A percentile compares a stretch with the other conserved stretches of the same genome.
phyloP scores from a whole-genome alignment of 2,888 invertebrate species.

The Minunthozetes semirufus region DNA sequence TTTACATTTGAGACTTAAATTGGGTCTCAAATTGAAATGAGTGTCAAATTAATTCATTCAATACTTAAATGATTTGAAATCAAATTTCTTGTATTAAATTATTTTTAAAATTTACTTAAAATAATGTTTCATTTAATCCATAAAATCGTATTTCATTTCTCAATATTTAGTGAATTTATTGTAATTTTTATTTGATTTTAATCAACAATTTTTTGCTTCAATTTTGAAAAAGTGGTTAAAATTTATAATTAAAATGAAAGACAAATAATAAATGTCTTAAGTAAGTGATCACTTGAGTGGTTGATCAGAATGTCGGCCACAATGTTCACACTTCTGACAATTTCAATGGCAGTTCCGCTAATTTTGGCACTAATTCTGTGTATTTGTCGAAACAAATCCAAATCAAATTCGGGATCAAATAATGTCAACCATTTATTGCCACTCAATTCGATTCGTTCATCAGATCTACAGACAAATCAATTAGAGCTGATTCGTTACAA shows the following conservation, averaged over 20 bases:
- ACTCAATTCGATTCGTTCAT: not conserved
- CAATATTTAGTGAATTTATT: too few species aligned
- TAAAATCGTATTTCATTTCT: too few species aligned
- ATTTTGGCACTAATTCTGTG: not conserved
- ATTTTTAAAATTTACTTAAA: too few species aligned
- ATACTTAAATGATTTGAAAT: not conserved
- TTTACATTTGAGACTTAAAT: slow-evolving; percentile 13
- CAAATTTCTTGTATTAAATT: not conserved
- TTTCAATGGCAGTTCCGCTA: not conserved
- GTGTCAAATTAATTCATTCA: slow-evolving; percentile 8
- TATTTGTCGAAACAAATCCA: slow-evolving; percentile 17
- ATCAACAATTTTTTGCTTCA: not conserved
- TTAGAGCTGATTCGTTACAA: slow-evolving; percentile 9
- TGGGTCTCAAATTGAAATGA: slow-evolving; percentile 16
- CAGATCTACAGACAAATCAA: slow-evolving; percentile 4
- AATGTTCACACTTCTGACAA: not conserved
- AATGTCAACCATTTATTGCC: not conserved
- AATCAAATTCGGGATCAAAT: not conserved
- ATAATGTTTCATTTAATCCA: too few species aligned
- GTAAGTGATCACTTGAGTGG: not conserved
- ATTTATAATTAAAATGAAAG: not conserved
- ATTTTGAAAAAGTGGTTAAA: not conserved
- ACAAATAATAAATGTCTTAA: not conserved
- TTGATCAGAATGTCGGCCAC: not conserved
- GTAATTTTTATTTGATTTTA: not conserved